phyloP scores from a whole-genome alignment of 2,113 vertebrate species.

The Myotis lucifugus region DNA sequence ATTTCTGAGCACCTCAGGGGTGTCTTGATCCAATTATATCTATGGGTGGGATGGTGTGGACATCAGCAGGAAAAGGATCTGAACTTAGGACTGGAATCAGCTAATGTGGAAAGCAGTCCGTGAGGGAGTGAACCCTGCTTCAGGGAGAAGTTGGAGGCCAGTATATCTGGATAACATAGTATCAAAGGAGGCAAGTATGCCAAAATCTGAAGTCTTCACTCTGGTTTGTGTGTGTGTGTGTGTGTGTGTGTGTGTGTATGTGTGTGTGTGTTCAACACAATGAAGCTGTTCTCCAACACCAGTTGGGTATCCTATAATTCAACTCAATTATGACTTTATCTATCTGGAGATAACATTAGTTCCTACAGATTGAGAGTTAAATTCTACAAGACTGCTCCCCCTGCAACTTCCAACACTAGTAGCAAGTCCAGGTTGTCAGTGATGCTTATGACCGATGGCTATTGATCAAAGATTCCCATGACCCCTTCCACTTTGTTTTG shows the following conservation, averaged over 20 bases:
- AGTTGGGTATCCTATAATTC: neutral
- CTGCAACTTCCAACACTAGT: neutral
- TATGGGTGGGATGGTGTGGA: neutral
- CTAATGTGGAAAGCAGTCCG: neutral
- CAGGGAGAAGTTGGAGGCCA: neutral
- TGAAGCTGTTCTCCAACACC: neutral
- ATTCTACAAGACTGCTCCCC: neutral
- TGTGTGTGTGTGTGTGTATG: neutral
- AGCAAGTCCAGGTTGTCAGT: neutral
- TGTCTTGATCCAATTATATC: neutral
- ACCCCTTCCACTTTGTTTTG: too few relatives aligned
- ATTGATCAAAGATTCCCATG: neutral
- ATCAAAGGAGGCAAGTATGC: neutral
- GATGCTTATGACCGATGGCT: neutral
- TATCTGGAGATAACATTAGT: neutral
- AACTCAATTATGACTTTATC: neutral
- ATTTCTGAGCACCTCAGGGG: neutral
- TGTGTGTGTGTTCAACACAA: neutral
- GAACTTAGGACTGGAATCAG: neutral
- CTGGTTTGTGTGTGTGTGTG: neutral
- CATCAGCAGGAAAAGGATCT: neutral
- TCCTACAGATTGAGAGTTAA: neutral
- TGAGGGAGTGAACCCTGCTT: neutral
- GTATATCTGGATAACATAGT: neutral
- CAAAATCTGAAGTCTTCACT: neutral